Evolutionary conservation across 2,113 vertebrate species (phyloP), one percentile per base, ranked within the genome.

Genomic region (Craseonycteris thonglongyai): DNA sequence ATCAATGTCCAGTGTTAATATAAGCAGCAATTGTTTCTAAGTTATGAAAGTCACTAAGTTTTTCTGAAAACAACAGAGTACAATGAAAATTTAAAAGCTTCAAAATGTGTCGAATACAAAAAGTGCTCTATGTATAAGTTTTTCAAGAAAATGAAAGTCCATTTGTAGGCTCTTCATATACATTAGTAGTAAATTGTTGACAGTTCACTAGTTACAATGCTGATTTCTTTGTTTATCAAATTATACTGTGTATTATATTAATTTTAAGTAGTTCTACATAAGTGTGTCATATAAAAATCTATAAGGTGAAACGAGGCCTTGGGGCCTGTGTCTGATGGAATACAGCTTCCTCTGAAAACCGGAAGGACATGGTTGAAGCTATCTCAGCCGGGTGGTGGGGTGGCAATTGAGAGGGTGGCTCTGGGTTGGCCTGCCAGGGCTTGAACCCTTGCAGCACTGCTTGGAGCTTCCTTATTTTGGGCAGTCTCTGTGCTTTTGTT

Each of bases 361-460:
- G n/a, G n/a, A n/a, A 21, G 54, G 69, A 33, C 13, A 0, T 12
- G 0, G 49, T 1, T 2, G 59, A 22, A 28, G 45, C 45, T 28
- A 0, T 51, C 28, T 24, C 8, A 0, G 1, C 38, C 0, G 0
- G 59, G 15, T 22, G 0, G 22, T 7, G 33, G 38, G 65, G 38
- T 22, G 35, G n/a, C 35, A 3, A 13, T 4, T 11, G 47, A 69
- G 72, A 51, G 16, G 33, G 51, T 4, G 35, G 24, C 28, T 24
- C 18, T 47, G 22, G 22, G 63, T 51, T 0, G 21, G 61, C 51
- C 74, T 10, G 21, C 26, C 1, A 2, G 28, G 13, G 22, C 14
- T 26, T 4, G 2, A 6, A 2, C 30, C 21, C 10, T 14, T 3
- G 6, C 2, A 19, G 42, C 26, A 10, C 19, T 33, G 0, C 63